Evolutionary conservation across 1,140 invertebrate species (phyloP), one percentile per base, ranked within the genome.

Genomic region (Pachyrhynchus sulphureomaculatus): DNA sequence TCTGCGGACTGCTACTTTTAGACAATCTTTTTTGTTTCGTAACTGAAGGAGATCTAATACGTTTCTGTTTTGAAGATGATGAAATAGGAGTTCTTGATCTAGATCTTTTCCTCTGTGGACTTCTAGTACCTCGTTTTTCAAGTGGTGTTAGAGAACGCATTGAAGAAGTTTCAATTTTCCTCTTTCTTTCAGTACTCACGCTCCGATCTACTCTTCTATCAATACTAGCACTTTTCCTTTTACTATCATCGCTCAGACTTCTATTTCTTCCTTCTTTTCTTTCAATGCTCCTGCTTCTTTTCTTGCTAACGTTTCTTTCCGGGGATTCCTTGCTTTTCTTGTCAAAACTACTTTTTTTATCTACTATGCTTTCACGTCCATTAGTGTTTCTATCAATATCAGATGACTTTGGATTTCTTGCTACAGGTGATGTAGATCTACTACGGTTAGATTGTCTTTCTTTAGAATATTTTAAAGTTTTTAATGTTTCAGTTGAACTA

Each of bases 91-190:
- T 54, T 47, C 32, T 47, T 13, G 51, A 45, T 64, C 63, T 57
- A 39, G 36, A 58, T 44, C 33, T 44, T 10, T 69, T 54, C 54
- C 57, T 56, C 2, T 39, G 57, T 10, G 23, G 52, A 45, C 37
- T 44, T 56, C 13, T 49, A 18, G 13, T 1, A 26, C 9, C 1
- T 1, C 20, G 12, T 12, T 29, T 49, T 34, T 49, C 23, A 49
- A 34, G 4, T 34, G 47, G 47, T 8, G 47, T 49, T 9, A 49
- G 29, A 18, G 47, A 49, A 12, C 47, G n/a, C 13, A 32, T 49
- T 15, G 29, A 33, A 29, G 45, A 49, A 15, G n/a, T n/a, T 18
- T 20, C 17, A 33, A 12, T 2, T 32, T 24, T 47, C 10, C 13
- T 47, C 29, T 47, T 47, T 29, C 15, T 32, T 18, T 47, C 44